These are phyloP conservation scores for Misgurnus anguillicaudatus DNA, from an alignment of 2,113 vertebrate genomes.

Conservation along the genomic window DNA sequence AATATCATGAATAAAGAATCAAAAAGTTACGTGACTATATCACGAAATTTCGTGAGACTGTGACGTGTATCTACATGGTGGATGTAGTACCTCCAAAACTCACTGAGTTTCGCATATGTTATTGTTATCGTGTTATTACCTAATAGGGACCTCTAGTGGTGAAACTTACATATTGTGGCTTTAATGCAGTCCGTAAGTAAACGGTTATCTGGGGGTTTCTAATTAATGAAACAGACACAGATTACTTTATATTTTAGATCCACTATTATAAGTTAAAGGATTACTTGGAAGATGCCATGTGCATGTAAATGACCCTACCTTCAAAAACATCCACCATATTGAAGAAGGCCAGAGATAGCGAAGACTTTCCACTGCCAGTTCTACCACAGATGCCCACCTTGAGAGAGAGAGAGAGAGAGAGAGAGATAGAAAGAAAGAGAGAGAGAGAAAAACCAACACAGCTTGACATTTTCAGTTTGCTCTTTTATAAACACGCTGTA, in stretches of 20 bases:
- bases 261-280: background rate
- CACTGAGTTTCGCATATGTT: no score
- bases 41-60: no score
- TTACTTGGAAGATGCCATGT: background rate
- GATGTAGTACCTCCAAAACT: no score
- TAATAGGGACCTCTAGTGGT: no score
- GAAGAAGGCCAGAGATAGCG: conserved; percentile 95
- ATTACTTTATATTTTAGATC: background rate
- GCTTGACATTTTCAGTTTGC: conserved; percentile 33
- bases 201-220: background rate
- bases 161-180: no score
- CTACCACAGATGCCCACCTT: conserved; percentile 97
- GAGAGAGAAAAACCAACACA: background rate
- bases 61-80: no score
- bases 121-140: no score
- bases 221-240: background rate
- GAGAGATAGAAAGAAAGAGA: conserved; percentile 17
- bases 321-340: conserved; percentile 99
- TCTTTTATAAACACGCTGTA: conserved; percentile 27
- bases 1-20: no score
- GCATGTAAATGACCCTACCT: conserved; percentile 76
- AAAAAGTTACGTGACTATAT: no score
- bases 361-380: conserved; percentile 96
- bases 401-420: conserved; percentile 8
- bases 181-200: background rate